Evolutionary conservation across 2,888 invertebrate species (phyloP).

Genomic region (Macaria notata): DNA sequence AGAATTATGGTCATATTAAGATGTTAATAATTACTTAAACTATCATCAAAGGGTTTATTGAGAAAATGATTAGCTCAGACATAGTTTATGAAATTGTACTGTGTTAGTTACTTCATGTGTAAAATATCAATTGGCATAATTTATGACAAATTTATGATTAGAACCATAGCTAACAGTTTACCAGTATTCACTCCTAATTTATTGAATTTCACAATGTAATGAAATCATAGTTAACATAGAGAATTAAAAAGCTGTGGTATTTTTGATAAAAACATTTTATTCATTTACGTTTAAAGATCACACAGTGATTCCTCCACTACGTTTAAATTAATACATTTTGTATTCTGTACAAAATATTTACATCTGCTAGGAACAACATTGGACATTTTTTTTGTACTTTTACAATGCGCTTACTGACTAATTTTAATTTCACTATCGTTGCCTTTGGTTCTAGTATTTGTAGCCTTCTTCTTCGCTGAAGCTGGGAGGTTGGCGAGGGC

Average conservation of each 20-base stretch:
- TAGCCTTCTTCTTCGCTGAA: conserved; percentile 72
- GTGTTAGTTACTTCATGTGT: too few relatives aligned
- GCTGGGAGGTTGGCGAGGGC: conserved; percentile 71
- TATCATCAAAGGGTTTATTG: too few relatives aligned
- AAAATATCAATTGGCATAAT: too few relatives aligned
- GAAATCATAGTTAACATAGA: too few relatives aligned
- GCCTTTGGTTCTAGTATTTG: conserved; percentile 66
- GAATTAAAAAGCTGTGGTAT: background rate
- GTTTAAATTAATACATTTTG: conserved; percentile 46
- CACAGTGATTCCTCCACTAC: conserved; percentile 51
- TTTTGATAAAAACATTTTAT: conserved; percentile 8
- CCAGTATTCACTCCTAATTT: too few relatives aligned
- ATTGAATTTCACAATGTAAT: too few relatives aligned
- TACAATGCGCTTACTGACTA: conserved; percentile 42
- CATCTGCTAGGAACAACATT: conserved; percentile 31
- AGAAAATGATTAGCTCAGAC: too few relatives aligned
- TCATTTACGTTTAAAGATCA: conserved; percentile 49
- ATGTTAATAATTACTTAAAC: too few relatives aligned
- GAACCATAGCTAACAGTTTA: too few relatives aligned
- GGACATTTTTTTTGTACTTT: conserved; percentile 45
- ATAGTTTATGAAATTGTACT: too few relatives aligned
- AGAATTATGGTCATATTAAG: too few relatives aligned
- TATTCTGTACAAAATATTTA: conserved; percentile 46
- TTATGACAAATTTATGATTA: too few relatives aligned
- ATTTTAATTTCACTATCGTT: conserved; percentile 40